Base-by-base conservation (phyloP, 37 sponge, comb jelly and placozoan species). In the Lycopodina hypogea region DNA sequence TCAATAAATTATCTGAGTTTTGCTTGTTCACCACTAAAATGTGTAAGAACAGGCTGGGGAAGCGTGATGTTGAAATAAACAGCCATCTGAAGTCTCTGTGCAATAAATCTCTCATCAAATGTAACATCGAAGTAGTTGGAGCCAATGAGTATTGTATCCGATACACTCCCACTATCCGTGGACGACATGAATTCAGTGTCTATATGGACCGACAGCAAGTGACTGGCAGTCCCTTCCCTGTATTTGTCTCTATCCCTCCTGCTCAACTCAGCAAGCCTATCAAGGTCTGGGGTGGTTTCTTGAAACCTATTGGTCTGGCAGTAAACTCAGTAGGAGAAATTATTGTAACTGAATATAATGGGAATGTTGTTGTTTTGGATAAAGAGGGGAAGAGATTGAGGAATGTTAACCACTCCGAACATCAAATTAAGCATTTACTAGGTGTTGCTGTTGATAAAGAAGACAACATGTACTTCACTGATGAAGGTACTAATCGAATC, bases 231-330 rank as follows among this genome's bases (percentile, higher is more conserved):
- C n/a, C n/a, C n/a, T n/a, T n/a, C n/a, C n/a, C n/a, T n/a, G n/a
- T n/a, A n/a, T n/a, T n/a, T n/a, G 80, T 56, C 35, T 65, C 66
- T 30, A 53, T 79, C 67, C 69, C 29, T 56, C 79, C 79, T 29
- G 55, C 57, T 37, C 69, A 79, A 28, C 57, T 79, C 6, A 69
- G 79, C 21, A 68, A 79, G 39, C 79, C 79, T 21, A 58, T 79
- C 24, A 66, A 58, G 30, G 29, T n/a, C n/a, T n/a, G n/a, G n/a
- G n/a, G n/a, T n/a, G n/a, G n/a, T n/a, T n/a, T n/a, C n/a, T n/a
- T n/a, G n/a, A n/a, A 61, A 23, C 78, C 78, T 19, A 36, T 23
- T 14, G 78, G 53, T 6, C 11, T 78, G 3, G 68, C 78, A 17
- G 7, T 67, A 14, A 78, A 78, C 53, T 67, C 68, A 26, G 33